A percentile compares a stretch with the other conserved stretches of the same genome.
phyloP scores from a whole-genome alignment of 2,888 invertebrate genomes.

The Cephus sareptanus region DNA sequence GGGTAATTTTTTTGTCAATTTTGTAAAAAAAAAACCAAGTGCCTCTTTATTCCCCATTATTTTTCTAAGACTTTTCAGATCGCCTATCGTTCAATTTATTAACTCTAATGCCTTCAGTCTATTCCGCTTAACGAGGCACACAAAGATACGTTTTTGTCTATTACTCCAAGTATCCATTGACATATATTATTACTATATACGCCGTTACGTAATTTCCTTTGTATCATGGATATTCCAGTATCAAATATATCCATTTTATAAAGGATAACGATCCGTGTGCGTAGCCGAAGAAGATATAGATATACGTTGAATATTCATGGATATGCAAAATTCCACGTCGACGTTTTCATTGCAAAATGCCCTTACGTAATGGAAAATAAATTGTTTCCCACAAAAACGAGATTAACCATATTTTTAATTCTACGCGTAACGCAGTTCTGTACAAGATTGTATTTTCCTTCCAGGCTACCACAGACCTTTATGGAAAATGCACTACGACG shows the following conservation, averaged over 20 bases:
- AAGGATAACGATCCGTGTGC: neutral
- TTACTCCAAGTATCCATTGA: neutral
- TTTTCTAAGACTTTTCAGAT: neutral
- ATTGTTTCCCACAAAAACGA: neutral
- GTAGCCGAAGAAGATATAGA: neutral
- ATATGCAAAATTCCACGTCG: neutral
- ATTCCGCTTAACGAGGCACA: neutral
- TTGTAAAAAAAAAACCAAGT: neutral
- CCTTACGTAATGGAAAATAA: neutral
- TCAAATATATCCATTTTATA: neutral
- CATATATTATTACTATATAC: neutral
- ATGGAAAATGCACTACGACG: constrained; percentile 98
- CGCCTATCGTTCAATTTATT: neutral
- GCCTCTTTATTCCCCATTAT: neutral
- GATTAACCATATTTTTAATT: neutral
- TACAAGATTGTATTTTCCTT: constrained; percentile 19
- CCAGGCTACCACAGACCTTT: constrained; percentile 96
- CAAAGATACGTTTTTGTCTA: neutral
- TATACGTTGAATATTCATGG: neutral
- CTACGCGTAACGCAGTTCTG: neutral
- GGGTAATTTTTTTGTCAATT: neutral
- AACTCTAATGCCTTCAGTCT: neutral
- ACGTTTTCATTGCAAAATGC: neutral
- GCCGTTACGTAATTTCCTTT: neutral
- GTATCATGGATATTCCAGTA: neutral